A percentile compares a stretch with the other conserved stretches of the same genome.
Evolutionary conservation across 2,888 invertebrate genomes (phyloP).

Genomic region (Synergus umbraculus): DNA sequence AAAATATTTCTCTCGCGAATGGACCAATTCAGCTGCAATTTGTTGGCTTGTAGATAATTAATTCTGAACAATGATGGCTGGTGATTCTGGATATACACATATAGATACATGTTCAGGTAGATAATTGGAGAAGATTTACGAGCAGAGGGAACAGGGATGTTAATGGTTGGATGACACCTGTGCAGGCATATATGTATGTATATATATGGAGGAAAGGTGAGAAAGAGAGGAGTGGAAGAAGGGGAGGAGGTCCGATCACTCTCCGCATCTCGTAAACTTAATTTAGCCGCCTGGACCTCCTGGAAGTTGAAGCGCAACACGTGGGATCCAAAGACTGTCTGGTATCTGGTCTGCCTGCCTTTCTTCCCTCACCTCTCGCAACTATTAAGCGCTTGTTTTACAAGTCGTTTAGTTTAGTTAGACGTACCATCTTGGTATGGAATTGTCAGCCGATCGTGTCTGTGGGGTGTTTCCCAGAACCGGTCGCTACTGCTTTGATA

Average conservation of each 20-base stretch:
- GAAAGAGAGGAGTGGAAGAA: constrained; percentile 46
- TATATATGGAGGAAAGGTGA: constrained; percentile 49
- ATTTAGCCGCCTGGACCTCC: constrained; percentile 72
- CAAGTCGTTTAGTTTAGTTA: constrained; percentile 71
- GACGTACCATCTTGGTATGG: constrained; percentile 68
- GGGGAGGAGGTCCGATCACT: constrained; percentile 52
- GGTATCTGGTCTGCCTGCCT: constrained; percentile 6
- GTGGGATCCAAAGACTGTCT: constrained; percentile 29
- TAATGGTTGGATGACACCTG: constrained; percentile 53
- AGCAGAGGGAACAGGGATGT: constrained; percentile 43
- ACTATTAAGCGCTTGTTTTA: constrained; percentile 77
- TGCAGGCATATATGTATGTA: constrained; percentile 42
- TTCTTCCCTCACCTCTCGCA: constrained; percentile 56
- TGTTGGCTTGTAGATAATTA: background rate
- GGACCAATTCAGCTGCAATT: constrained; percentile 16
- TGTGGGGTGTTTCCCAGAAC: constrained; percentile 69
- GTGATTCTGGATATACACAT: background rate
- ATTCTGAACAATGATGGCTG: constrained; percentile 16
- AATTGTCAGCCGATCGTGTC: constrained; percentile 61
- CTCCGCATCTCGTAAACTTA: constrained; percentile 73
- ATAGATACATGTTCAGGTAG: constrained; percentile 34
- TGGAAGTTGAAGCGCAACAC: constrained; percentile 59
- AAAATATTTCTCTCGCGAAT: background rate
- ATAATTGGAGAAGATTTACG: constrained; percentile 47
- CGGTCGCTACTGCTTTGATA: constrained; percentile 67